Evolutionary conservation across 2,797 vertebrate genomes (phyloP), one percentile per base, ranked within the genome.

Genomic region (Austrolebias charrua): DNA sequence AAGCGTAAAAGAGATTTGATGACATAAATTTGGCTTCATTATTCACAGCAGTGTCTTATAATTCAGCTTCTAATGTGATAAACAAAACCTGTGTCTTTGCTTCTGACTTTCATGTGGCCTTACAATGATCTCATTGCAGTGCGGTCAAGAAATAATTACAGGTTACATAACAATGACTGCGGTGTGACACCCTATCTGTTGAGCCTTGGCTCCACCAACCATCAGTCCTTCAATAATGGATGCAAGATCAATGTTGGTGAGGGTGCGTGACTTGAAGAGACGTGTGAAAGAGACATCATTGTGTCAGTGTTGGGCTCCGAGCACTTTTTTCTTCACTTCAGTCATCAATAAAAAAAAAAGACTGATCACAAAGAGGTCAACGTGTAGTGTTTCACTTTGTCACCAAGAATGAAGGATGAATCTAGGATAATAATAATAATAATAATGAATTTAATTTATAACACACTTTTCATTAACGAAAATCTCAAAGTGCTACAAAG

Each of bases 141-240:
- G 47, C 59, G 69, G 74, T 82, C 63, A 63, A 77, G 66, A 85
- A 82, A 78, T 78, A 38, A 79, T 78, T 78, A 78, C 75, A 70
- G 76, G 80, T 88, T 84, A 82, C 71, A 76, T 73, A 83, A 86
- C 66, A 48, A 65, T 73, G 79, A 82, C 78, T 62, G 70, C 43
- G 2, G 24, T 46, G 66, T 14, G 84, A 85, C 82, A 90, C 72
- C 57, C 48, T 67, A 89, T 84, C 88, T 66, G 24, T 68, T 35
- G 2, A 16, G 66, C 60, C 76, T 60, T 60, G 66, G 80, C 51
- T 47, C 24, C 66, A 66, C 75, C 63, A 80, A 87, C 71, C 79
- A 62, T 40, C 65, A 60, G 29, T 12, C 45, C 47, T 43, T 91
- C 72, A 88, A 90, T 89, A 86, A 90, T 90, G 75, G 16, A 90